Base-by-base conservation (phyloP, 2,888 invertebrate species). In the Formica aserva region DNA sequence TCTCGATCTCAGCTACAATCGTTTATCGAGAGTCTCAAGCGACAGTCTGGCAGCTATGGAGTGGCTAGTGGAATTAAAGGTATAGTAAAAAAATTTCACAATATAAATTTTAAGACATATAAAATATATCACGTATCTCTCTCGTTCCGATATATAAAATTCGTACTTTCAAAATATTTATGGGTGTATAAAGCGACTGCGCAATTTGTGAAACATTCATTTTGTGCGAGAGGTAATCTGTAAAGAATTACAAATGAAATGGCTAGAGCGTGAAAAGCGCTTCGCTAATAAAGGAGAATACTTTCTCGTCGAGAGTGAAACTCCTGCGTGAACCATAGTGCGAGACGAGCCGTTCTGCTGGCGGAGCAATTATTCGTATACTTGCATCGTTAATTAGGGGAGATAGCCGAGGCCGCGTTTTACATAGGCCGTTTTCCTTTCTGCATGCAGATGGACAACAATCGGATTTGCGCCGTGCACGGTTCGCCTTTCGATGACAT, bases 31-130 rank as follows among this genome's bases (percentile, higher is more conserved):
- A 90, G 96, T 98, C 55, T 95, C 95, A 45, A 95, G 95, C 82
- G 96, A 97, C n/a, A 96, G 96, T 87, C 96, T 97, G 89, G 96
- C 97, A 85, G 96, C 96, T 77, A 97, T 98, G 96, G 98, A 98
- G 93, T 98, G 98, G 97, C 95, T 98, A 77, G 97, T 98, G 0
- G 98, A 98, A 93, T 94, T 98, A 6, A 97, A 97, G 95, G 96
- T 96, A 91, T 86, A 35, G 67, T 38, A 66, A 55, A 26, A 62
- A 60, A 45, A 26, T 80, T 11, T 41, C 13, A 78, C 4, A 9
- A 18, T n/a, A 5, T 41, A 29, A 11, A 57, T 78, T 57, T 72
- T 18, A 29, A 41, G 26, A 60, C 5, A 18, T 1, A 77, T 1
- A 77, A 57, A 22, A 13, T 41, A 29, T 78, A 57, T n/a, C 29